Evolutionary conservation across 2,797 vertebrate genomes (phyloP).

Genomic region (Semotilus atromaculatus): DNA sequence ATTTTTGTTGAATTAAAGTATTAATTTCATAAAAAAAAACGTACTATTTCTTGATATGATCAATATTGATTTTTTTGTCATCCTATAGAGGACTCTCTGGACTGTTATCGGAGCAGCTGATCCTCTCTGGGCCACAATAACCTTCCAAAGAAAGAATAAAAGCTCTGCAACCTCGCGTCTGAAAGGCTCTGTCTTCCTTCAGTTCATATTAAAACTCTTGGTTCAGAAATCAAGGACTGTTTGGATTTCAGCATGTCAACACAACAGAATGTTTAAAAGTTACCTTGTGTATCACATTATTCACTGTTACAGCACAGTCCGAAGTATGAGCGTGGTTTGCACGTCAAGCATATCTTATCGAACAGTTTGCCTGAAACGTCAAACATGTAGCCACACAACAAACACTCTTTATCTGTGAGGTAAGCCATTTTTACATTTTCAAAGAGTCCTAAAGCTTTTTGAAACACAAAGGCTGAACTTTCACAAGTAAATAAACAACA

Average conservation of each 20-base stretch:
- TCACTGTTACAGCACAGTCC: neutral
- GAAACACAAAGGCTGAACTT: slow-evolving; percentile 29
- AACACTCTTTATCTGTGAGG: neutral
- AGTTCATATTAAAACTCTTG: neutral
- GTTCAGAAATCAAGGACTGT: slow-evolving; percentile 7
- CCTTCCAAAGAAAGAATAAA: neutral
- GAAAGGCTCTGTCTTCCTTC: neutral
- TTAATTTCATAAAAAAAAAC: neutral
- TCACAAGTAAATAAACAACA: slow-evolving; percentile 40
- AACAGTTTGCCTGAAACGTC: neutral
- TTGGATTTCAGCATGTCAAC: slow-evolving; percentile 10
- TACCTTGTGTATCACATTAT: neutral
- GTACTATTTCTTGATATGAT: neutral
- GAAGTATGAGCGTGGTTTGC: neutral
- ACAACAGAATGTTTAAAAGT: slow-evolving; percentile 3
- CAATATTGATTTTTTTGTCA: neutral
- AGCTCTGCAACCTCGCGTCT: neutral
- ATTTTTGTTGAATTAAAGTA: neutral
- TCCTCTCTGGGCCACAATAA: neutral
- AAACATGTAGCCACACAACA: neutral
- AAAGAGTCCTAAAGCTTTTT: slow-evolving; percentile 17
- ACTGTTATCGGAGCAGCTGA: neutral
- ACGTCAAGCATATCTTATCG: neutral
- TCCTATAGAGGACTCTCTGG: neutral
- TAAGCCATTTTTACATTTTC: slow-evolving; percentile 2